Evolutionary conservation across 2,888 invertebrate species (phyloP), one percentile per base, ranked within the genome.

Genomic region (Mellilla xanthometata): DNA sequence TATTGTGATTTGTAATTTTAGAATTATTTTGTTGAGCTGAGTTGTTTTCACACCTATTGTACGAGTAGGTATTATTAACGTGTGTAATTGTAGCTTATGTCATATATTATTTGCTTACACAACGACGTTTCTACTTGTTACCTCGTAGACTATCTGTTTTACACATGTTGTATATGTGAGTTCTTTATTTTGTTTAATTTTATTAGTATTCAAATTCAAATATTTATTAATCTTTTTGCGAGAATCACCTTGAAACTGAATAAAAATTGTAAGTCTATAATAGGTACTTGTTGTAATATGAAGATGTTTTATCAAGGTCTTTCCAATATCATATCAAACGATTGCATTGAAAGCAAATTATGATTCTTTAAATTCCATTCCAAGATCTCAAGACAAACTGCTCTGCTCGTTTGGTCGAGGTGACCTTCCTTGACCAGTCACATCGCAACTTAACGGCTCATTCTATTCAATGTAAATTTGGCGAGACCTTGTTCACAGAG

Each of bases 391-490:
- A 62, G 60, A 68, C 73, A 70, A 71, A 68, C 60, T 57, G 58
- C 67, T 64, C 56, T 58, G 72, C 62, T 65, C 49, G 68, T 68
- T 70, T 76, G 76, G 78, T 78, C 84, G 87, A 87, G 85, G 85
- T 87, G 85, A 85, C 86, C 85, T 82, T 80, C 76, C 67, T 67
- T 59, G 60, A 71, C 63, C 73, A 69, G 72, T 76, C 76, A 74
- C 76, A 78, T 73, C 68, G 72, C 69, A 68, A 76, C 68, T 75
- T 76, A 76, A 72, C 77, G 70, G 76, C 75, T 76, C 70, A 71
- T n/a, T 8, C 76, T 71, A 84, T 87, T 88, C 79, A 85, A 85
- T 86, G 82, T 80, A 80, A 88, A 85, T 85, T 78, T 54, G 71
- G 61, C 58, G 62, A 79, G 73, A 67, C 75, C 79, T 80, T 76